Evolutionary conservation across 2,888 invertebrate species (phyloP).

Genomic region (Luffia ferchaultella): DNA sequence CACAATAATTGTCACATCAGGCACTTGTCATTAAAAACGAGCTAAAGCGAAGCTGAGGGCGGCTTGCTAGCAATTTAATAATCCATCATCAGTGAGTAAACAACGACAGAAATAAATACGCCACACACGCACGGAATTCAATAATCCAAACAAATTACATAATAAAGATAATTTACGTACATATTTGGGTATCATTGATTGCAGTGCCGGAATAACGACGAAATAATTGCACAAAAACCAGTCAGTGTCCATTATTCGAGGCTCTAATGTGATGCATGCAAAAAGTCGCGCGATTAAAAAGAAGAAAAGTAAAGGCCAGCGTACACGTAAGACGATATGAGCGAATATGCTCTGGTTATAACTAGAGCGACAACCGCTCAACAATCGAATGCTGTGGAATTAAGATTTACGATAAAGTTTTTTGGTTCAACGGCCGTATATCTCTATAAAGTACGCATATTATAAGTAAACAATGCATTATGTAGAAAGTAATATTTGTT

Average conservation of each 20-base stretch:
- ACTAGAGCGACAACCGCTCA: too few relatives aligned
- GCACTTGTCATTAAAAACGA: too few relatives aligned
- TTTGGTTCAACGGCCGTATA: too few relatives aligned
- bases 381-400: too few relatives aligned
- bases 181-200: not conserved
- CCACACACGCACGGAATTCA: not conserved
- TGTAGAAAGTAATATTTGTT: too few relatives aligned
- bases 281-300: not conserved
- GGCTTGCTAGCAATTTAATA: not conserved
- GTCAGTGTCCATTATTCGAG: not conserved
- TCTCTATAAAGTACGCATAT: too few relatives aligned
- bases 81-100: not conserved
- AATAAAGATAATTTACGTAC: not conserved
- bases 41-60: too few relatives aligned
- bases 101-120: not conserved
- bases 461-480: too few relatives aligned
- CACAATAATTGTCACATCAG: too few relatives aligned
- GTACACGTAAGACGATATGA: not conserved
- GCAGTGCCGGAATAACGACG: slow-evolving; percentile 4
- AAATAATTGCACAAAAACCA: slow-evolving; percentile 4
- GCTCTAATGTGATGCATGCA: not conserved
- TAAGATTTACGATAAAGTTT: too few relatives aligned
- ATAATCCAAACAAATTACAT: not conserved
- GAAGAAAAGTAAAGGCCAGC: not conserved
- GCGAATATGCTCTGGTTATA: too few relatives aligned